Evolutionary conservation across 2,113 vertebrate species (phyloP), one percentile per base, ranked within the genome.

Genomic region (Sturnus vulgaris): DNA sequence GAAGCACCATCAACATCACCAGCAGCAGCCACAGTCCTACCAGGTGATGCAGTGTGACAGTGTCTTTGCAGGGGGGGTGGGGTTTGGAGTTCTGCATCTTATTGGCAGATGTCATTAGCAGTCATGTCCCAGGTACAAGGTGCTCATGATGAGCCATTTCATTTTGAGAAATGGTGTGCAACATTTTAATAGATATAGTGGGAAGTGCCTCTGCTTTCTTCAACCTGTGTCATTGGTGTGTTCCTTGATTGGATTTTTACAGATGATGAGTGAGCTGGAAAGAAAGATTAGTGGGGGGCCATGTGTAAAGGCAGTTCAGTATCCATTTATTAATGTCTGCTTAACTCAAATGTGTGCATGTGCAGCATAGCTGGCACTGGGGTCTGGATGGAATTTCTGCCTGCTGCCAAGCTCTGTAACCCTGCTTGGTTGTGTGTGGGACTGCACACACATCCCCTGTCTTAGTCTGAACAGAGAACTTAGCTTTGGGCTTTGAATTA

Each of bases 21-120:
- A 75, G 24, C 81, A 75, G 35, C 89, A 27, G 92, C 95, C 18
- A 81, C 97, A 27, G 93, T 56, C 40, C 91, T 73, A n/a, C 82
- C 97, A 98, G 98, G 98, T 98, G 88, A 95, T 25, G 37, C 35
- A 77, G n/a, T 5, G 5, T 57, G 37, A 52, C 4, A 3, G 0
- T 44, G 20, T 57, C 71, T 47, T 71, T 72, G 46, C 52, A 70
- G 73, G 25, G 61, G 42, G 66, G 56, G 35, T 69, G 31, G 86
- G 63, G 2, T 21, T 0, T 52, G 71, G 44, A 35, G 35, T 68
- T 82, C 49, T 69, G 12, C 7, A 37, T 33, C 47, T 49, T 35
- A 17, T 0, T 85, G 71, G 31, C 50, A 81, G 64, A 24, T 57
- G 25, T 3, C 68, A 21, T 22, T 73, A 80, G 42, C 47, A 76